Conservation (phyloP, 2,113 vertebrate species). For the Stegastes partitus region DNA sequence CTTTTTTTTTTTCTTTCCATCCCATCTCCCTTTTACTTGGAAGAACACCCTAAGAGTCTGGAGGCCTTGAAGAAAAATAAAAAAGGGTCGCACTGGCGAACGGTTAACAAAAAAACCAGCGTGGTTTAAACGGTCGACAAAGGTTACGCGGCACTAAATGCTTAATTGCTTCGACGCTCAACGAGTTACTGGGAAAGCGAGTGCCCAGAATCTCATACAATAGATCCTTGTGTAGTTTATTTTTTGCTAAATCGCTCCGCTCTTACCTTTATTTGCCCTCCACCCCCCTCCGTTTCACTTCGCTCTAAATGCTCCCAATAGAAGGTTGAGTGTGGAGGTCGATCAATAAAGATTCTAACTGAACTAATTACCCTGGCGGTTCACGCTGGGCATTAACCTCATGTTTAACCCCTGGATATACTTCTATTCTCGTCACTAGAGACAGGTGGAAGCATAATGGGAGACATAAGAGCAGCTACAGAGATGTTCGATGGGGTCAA, state of each 20-base stretch:
- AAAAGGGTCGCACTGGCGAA: conserved; percentile 20
- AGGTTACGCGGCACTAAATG: conserved; percentile 48
- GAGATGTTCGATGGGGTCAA: conserved; percentile 31
- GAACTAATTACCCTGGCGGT: conserved; percentile 62
- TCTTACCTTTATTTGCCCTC: conserved; percentile 5
- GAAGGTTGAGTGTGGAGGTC: conserved; percentile 35
- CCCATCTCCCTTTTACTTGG: conserved; percentile 13
- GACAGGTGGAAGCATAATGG: conserved; percentile 2
- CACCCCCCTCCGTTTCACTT: conserved; percentile 2
- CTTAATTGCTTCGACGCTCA: conserved; percentile 51
- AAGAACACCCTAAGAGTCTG: conserved; percentile 7
- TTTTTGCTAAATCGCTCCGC: neutral
- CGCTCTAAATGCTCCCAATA: conserved; percentile 45
- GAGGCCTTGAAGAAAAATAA: conserved; percentile 17
- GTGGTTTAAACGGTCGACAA: conserved; percentile 15
- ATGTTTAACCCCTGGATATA: conserved; percentile 41
- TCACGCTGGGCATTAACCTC: conserved; percentile 49
- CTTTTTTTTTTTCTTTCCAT: conserved; percentile 14
- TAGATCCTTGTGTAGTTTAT: conserved; percentile 27
- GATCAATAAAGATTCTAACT: conserved; percentile 67
- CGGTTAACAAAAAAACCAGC: conserved; percentile 41
- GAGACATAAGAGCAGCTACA: conserved; percentile 6
- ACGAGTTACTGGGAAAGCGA: conserved; percentile 25
- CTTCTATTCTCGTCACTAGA: conserved; percentile 17
- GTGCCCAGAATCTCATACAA: conserved; percentile 25